Evolutionary conservation across 2,797 vertebrate species (phyloP).

Genomic region (Enteromius radiatus): DNA sequence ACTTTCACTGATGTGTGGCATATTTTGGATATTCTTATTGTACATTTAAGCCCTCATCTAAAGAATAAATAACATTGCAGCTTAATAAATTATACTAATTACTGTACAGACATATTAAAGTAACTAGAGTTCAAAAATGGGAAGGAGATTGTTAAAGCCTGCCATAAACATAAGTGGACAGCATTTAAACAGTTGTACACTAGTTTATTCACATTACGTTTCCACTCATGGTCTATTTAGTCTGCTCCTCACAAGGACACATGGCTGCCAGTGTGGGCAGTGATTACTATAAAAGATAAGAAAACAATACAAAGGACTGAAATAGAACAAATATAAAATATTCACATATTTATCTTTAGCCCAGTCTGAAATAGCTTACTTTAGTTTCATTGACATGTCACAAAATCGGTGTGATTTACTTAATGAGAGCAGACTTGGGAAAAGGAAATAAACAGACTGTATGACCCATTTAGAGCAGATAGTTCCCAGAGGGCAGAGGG

Average conservation of each 20-base stretch:
- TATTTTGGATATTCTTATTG: neutral
- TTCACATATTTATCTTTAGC: constrained; percentile 1
- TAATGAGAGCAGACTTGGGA: constrained; percentile 52
- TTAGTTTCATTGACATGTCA: constrained; percentile 1
- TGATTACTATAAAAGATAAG: constrained; percentile 21
- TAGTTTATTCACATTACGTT: constrained; percentile 27
- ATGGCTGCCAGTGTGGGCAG: constrained; percentile 6
- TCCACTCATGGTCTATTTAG: constrained; percentile 21
- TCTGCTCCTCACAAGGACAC: constrained; percentile 5
- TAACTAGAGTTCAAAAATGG: neutral
- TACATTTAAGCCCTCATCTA: neutral
- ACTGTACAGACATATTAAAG: neutral
- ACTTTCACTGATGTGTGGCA: neutral
- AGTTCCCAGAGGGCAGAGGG: constrained; percentile 51
- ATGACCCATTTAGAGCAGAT: constrained; percentile 55
- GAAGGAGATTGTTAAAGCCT: constrained; percentile 16
- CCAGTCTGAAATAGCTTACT: neutral
- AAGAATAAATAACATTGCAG: neutral
- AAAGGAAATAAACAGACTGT: constrained; percentile 53
- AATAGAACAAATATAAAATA: constrained; percentile 29
- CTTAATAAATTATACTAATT: neutral
- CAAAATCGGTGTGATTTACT: constrained; percentile 16
- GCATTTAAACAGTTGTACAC: constrained; percentile 21
- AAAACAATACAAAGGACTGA: constrained; percentile 21
- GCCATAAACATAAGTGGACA: constrained; percentile 22